These are phyloP conservation scores for Syritta pipiens DNA, from an alignment of 2,888 invertebrate species.

Conservation along the genomic window DNA sequence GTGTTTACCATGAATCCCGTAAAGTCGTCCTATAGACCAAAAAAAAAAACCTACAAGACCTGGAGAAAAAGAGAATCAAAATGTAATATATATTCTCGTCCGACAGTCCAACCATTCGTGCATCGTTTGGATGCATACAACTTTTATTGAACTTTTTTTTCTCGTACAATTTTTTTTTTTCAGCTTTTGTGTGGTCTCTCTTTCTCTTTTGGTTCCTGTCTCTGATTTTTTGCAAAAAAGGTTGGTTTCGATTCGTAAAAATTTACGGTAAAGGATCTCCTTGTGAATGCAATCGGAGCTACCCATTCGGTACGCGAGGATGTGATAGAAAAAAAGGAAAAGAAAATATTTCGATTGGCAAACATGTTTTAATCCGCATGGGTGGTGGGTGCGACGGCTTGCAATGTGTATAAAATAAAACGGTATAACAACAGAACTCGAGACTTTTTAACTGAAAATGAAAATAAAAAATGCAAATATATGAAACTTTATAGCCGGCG, in stretches of 20 bases:
- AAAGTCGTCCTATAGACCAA: conserved; percentile 6
- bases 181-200: too few species aligned
- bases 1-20: conserved; percentile 37
- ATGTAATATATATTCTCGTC: background rate
- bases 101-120: conserved; percentile 6
- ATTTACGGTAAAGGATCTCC: conserved; percentile 12
- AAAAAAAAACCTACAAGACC: conserved; percentile 5
- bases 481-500: conserved; percentile 50
- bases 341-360: conserved; percentile 40
- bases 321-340: conserved; percentile 30
- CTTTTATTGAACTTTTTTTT: conserved; percentile 21
- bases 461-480: conserved; percentile 62
- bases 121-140: conserved; percentile 27
- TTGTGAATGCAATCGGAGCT: conserved; percentile 43
- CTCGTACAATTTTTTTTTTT: too few species aligned
- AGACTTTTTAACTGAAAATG: conserved; percentile 44
- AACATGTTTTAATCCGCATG: conserved; percentile 48
- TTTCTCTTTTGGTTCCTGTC: too few species aligned
- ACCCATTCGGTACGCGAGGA: conserved; percentile 31
- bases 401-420: conserved; percentile 33
- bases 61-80: conserved; percentile 16
- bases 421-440: conserved; percentile 20
- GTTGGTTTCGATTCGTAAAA: conserved; percentile 31
- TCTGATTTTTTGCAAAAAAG: too few species aligned
- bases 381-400: background rate